These are phyloP conservation scores for Araneus ventricosus DNA, from an alignment of 1,140 invertebrate genomes.

Conservation along the genomic window DNA sequence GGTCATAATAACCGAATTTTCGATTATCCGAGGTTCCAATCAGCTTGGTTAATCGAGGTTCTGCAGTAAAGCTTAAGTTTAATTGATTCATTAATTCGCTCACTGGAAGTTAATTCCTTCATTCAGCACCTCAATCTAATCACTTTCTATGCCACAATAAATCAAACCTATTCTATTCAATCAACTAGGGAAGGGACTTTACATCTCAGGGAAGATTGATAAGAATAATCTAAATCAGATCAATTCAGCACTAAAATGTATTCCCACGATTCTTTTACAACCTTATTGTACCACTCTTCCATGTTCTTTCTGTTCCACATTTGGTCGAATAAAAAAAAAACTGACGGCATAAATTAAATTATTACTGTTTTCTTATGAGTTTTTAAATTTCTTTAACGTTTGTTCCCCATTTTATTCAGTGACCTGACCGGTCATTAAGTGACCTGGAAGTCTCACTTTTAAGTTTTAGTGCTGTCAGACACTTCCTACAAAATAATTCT, in stretches of 20 bases:
- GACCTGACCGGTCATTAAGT: neutral
- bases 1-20: no score
- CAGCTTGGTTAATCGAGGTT: no score
- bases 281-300: neutral
- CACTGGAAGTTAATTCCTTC: no score
- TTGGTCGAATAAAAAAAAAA: neutral
- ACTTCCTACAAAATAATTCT: neutral
- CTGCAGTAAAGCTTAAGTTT: no score
- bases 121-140: no score
- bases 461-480: neutral
- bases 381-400: neutral
- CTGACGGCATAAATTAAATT: neutral
- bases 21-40: no score
- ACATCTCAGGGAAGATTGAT: neutral
- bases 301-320: neutral
- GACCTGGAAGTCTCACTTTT: constrained; percentile 16
- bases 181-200: no score
- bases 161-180: no score
- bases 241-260: neutral
- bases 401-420: neutral
- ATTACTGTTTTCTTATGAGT: neutral
- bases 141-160: no score
- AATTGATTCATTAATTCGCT: no score
- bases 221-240: neutral
- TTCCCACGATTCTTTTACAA: neutral